A percentile compares a stretch with the other conserved stretches of the same genome.
Evolutionary conservation across 2,888 invertebrate species (phyloP).

Genomic region (Hypomecis punctinalis): DNA sequence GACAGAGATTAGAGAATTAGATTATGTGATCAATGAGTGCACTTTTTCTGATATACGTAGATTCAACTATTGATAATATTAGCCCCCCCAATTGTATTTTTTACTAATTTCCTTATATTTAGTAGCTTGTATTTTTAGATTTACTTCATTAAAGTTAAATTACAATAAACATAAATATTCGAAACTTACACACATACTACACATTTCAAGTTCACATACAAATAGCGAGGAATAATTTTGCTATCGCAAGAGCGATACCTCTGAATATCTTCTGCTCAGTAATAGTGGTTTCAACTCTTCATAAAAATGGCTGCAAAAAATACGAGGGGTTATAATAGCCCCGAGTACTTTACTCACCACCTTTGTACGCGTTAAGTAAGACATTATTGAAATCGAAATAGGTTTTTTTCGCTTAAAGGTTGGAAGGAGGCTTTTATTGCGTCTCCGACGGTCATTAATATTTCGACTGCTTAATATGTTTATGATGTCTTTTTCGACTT

Average conservation of each 20-base stretch:
- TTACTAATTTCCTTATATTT: too few relatives aligned
- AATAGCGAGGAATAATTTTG: neutral
- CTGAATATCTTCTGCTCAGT: neutral
- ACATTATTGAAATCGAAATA: slow-evolving; percentile 44
- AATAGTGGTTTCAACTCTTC: slow-evolving; percentile 62
- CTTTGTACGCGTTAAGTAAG: slow-evolving; percentile 40
- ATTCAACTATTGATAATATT: too few relatives aligned
- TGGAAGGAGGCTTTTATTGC: slow-evolving; percentile 36
- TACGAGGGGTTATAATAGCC: slow-evolving; percentile 52
- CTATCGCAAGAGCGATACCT: neutral
- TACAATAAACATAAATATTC: too few relatives aligned
- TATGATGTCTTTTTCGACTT: slow-evolving; percentile 23
- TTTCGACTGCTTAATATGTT: slow-evolving; percentile 25
- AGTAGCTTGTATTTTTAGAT: too few relatives aligned
- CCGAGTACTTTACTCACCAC: slow-evolving; percentile 44
- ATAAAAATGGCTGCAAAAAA: slow-evolving; percentile 60
- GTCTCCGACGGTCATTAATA: slow-evolving; percentile 30
- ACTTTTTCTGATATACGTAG: too few relatives aligned
- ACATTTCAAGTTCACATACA: neutral
- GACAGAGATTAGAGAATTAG: too few relatives aligned
- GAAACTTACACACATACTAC: neutral
- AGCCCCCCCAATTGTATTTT: too few relatives aligned
- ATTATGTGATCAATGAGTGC: too few relatives aligned
- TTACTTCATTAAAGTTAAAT: too few relatives aligned
- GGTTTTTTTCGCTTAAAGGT: slow-evolving; percentile 40